Evolutionary conservation across 1,140 invertebrate genomes (phyloP).

Genomic region (Caenorhabditis brenneri): DNA sequence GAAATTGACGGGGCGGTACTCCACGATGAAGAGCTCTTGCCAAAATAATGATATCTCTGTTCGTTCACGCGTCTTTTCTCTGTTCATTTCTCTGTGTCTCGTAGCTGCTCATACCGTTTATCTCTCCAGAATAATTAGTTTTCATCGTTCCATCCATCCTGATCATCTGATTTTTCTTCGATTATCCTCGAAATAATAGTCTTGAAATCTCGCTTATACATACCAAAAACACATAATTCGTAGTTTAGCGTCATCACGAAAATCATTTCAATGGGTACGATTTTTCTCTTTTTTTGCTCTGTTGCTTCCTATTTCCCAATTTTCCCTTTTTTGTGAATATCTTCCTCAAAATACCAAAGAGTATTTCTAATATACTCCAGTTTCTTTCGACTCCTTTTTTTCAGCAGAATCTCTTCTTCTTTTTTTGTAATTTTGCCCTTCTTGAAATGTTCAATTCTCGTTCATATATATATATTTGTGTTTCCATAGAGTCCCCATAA

Average conservation of each 20-base stretch:
- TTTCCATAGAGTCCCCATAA: not conserved
- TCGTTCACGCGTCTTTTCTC: not conserved
- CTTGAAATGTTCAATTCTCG: not conserved
- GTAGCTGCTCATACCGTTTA: not conserved
- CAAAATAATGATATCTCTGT: not conserved
- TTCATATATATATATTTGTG: not conserved
- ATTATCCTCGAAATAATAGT: not conserved
- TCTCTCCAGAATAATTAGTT: not conserved
- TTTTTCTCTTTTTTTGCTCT: not conserved
- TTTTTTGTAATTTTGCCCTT: conserved; percentile 19
- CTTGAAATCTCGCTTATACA: not conserved
- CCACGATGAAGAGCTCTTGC: not conserved
- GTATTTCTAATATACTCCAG: not conserved
- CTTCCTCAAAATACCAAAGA: not conserved
- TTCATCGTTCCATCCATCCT: not conserved
- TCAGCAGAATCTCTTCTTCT: conserved; percentile 19
- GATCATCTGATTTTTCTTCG: not conserved
- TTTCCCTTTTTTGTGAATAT: conserved; percentile 12
- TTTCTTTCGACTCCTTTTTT: not conserved
- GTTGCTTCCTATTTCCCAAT: not conserved
- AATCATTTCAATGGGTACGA: conserved; percentile 17
- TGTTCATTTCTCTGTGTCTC: not conserved
- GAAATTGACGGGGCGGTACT: conserved; percentile 13
- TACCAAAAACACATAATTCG: conserved; percentile 1
- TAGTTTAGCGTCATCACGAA: not conserved